These are phyloP conservation scores for Antheraea assamensis DNA, from an alignment of 2,888 invertebrate species.

Conservation along the genomic window DNA sequence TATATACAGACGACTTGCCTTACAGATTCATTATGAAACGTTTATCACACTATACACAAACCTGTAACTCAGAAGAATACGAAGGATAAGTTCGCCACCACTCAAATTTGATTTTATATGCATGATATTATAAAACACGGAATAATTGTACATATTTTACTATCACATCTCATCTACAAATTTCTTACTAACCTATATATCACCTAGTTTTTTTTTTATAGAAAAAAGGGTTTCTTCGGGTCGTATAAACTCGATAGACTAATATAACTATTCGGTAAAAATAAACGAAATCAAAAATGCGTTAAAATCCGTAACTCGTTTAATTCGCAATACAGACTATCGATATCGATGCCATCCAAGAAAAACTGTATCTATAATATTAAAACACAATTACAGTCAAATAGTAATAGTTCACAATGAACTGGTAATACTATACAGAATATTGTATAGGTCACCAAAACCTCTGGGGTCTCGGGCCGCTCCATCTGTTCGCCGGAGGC, in stretches of 20 bases:
- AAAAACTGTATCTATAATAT: neutral
- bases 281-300: conserved; percentile 12
- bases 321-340: conserved; percentile 13
- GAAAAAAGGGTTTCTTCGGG: neutral
- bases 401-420: conserved; percentile 16
- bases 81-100: neutral
- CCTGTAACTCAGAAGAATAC: neutral
- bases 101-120: neutral
- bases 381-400: conserved; percentile 6
- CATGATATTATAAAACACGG: neutral
- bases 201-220: neutral
- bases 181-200: neutral
- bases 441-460: conserved; percentile 67
- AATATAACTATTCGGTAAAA: neutral
- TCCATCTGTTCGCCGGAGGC: conserved; percentile 61
- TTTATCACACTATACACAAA: neutral
- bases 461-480: conserved; percentile 66
- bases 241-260: neutral
- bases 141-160: neutral
- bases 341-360: conserved; percentile 11
- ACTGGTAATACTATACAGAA: conserved; percentile 37
- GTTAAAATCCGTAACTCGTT: conserved; percentile 10
- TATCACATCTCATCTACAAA: neutral
- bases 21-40: neutral
- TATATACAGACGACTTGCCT: neutral